These are phyloP conservation scores for Luffia ferchaultella DNA, from an alignment of 2,888 invertebrate genomes.

Conservation along the genomic window DNA sequence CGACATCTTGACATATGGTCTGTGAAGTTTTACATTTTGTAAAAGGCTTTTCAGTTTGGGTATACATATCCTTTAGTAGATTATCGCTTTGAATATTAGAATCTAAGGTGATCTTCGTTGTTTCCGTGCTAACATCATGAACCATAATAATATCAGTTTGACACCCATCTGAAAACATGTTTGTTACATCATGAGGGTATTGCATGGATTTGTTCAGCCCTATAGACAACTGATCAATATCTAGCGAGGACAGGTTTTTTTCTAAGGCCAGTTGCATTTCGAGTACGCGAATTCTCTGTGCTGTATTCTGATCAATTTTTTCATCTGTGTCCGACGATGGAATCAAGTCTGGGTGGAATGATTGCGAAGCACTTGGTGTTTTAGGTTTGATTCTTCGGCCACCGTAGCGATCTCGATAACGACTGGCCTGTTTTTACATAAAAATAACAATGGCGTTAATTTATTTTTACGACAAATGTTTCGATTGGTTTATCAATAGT, in stretches of 20 bases:
- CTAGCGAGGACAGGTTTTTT: constrained; percentile 42
- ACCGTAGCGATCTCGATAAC: constrained; percentile 51
- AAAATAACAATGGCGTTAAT: constrained; percentile 11
- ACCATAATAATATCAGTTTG: constrained; percentile 49
- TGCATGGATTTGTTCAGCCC: constrained; percentile 45
- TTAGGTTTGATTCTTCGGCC: constrained; percentile 38
- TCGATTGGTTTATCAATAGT: no score
- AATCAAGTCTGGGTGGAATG: constrained; percentile 36
- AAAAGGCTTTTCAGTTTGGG: constrained; percentile 43
- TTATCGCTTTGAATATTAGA: constrained; percentile 39
- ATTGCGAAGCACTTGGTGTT: constrained; percentile 31
- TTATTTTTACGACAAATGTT: background rate
- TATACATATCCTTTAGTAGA: constrained; percentile 39
- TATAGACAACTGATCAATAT: constrained; percentile 37
- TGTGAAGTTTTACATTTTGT: constrained; percentile 45
- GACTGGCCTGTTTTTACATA: constrained; percentile 57
- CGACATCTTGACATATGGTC: constrained; percentile 27
- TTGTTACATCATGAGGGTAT: constrained; percentile 40
- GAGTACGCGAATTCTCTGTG: constrained; percentile 33
- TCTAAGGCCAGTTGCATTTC: constrained; percentile 54
- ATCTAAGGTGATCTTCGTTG: constrained; percentile 43
- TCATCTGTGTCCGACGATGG: constrained; percentile 22
- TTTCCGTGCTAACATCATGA: constrained; percentile 45
- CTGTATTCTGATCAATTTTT: constrained; percentile 33
- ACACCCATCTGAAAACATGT: constrained; percentile 43